phyloP scores from a whole-genome alignment of 1,140 invertebrate species.

The Drosophila baimaii region DNA sequence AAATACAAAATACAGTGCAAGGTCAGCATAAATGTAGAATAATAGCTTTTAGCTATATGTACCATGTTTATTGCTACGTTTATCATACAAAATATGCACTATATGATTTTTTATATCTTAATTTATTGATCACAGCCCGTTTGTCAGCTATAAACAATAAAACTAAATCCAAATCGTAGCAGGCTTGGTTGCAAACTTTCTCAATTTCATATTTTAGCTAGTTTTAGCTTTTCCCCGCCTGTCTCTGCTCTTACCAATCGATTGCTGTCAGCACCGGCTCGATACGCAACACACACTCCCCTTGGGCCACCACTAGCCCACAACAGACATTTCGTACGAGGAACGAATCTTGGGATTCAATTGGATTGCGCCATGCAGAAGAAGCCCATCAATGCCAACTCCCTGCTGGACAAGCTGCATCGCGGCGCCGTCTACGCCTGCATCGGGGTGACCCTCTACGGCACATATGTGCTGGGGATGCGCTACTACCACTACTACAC shows the following conservation, averaged over 20 bases:
- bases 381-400: constrained; percentile 71
- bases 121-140: too few species aligned
- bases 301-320: constrained; percentile 13
- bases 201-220: not conserved
- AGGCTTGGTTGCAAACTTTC: not conserved
- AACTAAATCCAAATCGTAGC: not conserved
- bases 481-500: constrained; percentile 84
- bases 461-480: constrained; percentile 81
- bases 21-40: too few species aligned
- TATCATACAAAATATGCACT: too few species aligned
- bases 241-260: not conserved
- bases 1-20: too few species aligned
- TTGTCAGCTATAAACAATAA: too few species aligned
- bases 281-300: constrained; percentile 1
- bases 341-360: constrained; percentile 11
- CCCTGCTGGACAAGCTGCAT: constrained; percentile 84
- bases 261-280: not conserved
- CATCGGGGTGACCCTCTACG: constrained; percentile 84
- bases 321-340: constrained; percentile 5
- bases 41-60: too few species aligned
- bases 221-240: not conserved
- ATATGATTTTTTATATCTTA: too few species aligned
- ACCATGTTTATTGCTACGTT: too few species aligned
- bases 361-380: constrained; percentile 68
- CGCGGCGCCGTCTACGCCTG: constrained; percentile 85